phyloP scores from a whole-genome alignment of 2,888 invertebrate genomes.

The Nephrotoma guestfalica region DNA sequence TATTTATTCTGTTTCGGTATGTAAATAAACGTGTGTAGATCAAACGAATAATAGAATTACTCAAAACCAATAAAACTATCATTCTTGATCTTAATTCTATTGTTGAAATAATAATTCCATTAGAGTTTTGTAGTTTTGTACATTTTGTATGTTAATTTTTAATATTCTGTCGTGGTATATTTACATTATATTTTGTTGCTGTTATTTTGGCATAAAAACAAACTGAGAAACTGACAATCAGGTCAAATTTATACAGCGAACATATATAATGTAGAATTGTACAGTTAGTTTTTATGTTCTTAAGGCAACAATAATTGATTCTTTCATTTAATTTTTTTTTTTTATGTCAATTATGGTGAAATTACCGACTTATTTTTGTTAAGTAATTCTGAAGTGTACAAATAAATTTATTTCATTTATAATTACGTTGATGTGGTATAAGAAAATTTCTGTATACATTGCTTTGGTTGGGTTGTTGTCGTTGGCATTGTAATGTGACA shows the following conservation, averaged over 20 bases:
- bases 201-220: not conserved
- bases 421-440: not conserved
- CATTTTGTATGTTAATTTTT: not conserved
- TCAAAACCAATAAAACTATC: not conserved
- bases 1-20: not conserved
- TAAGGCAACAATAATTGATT: not conserved
- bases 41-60: not conserved
- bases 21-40: not conserved
- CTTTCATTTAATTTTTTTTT: not conserved
- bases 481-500: not conserved
- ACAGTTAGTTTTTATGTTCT: not conserved
- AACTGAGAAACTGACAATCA: not conserved
- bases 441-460: not conserved
- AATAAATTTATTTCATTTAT: not conserved
- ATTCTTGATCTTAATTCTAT: not conserved
- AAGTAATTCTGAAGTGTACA: not conserved
- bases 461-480: not conserved
- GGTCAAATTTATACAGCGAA: not conserved
- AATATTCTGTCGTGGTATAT: not conserved
- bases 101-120: not conserved
- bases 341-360: not conserved
- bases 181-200: not conserved
- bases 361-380: not conserved
- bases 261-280: not conserved
- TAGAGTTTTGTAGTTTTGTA: not conserved